These are phyloP conservation scores for Drosophila koepferae DNA, from an alignment of 2,888 invertebrate species.

Conservation along the genomic window DNA sequence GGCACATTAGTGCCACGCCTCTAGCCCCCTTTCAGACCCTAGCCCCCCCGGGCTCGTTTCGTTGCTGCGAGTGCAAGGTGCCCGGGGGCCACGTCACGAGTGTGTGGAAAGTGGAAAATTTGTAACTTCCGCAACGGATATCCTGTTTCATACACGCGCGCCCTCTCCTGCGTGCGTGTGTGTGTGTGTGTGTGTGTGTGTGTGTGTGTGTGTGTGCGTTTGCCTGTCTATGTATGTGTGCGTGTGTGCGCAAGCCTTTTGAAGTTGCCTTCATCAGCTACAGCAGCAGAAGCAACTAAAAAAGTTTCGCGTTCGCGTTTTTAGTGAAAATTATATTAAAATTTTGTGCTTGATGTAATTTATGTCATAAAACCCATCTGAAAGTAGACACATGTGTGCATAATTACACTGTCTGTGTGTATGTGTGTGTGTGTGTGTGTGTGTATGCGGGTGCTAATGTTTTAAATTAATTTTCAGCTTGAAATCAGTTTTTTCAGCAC, in stretches of 20 bases:
- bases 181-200: constrained; percentile 8
- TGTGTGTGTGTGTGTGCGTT: constrained; percentile 28
- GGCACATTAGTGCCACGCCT: constrained; percentile 71
- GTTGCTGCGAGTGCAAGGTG: constrained; percentile 48
- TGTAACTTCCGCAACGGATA: constrained; percentile 83
- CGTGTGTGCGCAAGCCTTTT: constrained; percentile 36
- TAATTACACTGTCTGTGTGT: constrained; percentile 49
- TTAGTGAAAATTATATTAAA: constrained; percentile 85
- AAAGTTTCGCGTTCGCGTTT: constrained; percentile 76
- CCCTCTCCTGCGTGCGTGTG: constrained; percentile 25
- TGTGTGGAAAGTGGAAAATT: constrained; percentile 82
- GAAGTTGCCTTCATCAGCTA: constrained; percentile 46
- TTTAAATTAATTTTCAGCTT: constrained; percentile 70
- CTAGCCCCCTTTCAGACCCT: neutral
- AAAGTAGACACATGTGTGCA: constrained; percentile 57
- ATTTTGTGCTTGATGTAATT: constrained; percentile 84
- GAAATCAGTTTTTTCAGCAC: constrained; percentile 49
- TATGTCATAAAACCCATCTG: constrained; percentile 79
- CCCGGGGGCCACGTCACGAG: constrained; percentile 53
- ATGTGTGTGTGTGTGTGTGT: constrained; percentile 14
- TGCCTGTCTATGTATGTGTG: constrained; percentile 22
- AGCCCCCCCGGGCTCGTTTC: too few relatives aligned
- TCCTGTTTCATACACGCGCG: constrained; percentile 77
- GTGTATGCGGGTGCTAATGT: constrained; percentile 52
- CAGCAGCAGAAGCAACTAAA: constrained; percentile 56